Conservation (phyloP, 2,797 vertebrate species). For the Aeoliscus strigatus region DNA sequence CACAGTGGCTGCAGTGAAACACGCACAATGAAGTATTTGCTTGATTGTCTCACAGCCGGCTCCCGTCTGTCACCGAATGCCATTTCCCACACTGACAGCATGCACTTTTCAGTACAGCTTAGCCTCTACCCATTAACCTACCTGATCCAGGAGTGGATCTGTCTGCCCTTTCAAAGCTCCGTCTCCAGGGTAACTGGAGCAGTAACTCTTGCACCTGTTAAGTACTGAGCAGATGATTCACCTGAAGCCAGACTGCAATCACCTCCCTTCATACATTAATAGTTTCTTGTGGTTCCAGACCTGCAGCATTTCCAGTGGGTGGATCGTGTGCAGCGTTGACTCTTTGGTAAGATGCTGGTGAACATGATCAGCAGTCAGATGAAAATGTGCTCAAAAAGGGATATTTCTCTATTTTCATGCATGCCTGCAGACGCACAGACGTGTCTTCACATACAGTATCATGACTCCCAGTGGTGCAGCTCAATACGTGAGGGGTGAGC, state of each 20-base stretch:
- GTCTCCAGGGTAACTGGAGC: constrained; percentile 65
- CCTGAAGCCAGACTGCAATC: constrained; percentile 51
- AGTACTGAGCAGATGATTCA: constrained; percentile 48
- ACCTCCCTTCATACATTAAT: constrained; percentile 54
- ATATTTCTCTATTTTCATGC: constrained; percentile 13
- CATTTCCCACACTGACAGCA: constrained; percentile 5
- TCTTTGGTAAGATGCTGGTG: no score
- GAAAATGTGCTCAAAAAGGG: constrained; percentile 32
- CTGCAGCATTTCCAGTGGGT: constrained; percentile 23
- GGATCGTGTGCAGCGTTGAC: constrained; percentile 6
- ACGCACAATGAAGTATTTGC: constrained; percentile 5
- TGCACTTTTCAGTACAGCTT: constrained; percentile 23
- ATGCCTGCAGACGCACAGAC: constrained; percentile 8
- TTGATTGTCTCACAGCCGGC: constrained; percentile 4
- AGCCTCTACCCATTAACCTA: constrained; percentile 44
- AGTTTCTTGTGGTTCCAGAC: constrained; percentile 26
- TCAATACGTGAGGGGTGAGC: constrained; percentile 14
- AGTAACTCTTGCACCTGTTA: constrained; percentile 48
- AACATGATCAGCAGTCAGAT: constrained; percentile 7
- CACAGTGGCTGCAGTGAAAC: no score
- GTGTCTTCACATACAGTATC: neutral
- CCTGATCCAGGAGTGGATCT: constrained; percentile 21
- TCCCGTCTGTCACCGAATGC: constrained; percentile 13
- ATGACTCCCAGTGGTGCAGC: constrained; percentile 1
- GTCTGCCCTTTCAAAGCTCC: constrained; percentile 51